Conservation (phyloP, 2,113 vertebrate genomes). For the Pongo pygmaeus region DNA sequence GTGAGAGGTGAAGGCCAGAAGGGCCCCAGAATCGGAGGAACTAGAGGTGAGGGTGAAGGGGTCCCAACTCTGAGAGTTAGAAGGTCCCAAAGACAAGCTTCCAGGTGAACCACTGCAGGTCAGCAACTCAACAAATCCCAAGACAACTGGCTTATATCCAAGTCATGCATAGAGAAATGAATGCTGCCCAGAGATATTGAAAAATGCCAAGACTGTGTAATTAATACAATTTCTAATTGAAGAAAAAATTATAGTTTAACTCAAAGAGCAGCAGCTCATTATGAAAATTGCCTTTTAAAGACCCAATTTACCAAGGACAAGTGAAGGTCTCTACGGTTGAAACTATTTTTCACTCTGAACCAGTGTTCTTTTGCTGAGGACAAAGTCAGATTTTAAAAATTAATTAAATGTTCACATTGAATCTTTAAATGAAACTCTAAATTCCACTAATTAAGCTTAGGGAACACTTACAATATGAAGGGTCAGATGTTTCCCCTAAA, state of each 20-base stretch:
- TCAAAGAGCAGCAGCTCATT: not conserved
- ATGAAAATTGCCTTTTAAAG: not conserved
- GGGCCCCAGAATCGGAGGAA: not conserved
- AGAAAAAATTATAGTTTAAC: not conserved
- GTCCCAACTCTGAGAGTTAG: not conserved
- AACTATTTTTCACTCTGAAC: not conserved
- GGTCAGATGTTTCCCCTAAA: not conserved
- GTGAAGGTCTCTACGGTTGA: not conserved
- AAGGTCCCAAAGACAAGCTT: not conserved
- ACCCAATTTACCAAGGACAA: not conserved
- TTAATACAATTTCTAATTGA: not conserved
- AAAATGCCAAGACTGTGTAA: not conserved
- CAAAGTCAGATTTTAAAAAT: not conserved
- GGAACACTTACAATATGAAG: not conserved
- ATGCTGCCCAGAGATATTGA: not conserved
- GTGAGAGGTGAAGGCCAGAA: not conserved
- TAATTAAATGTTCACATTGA: conserved; percentile 21
- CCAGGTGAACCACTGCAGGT: not conserved
- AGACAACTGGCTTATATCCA: not conserved
- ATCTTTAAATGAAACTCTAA: not conserved
- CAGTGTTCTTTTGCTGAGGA: not conserved
- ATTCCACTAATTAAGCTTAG: conserved; percentile 9
- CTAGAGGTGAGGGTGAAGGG: not conserved
- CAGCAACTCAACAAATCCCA: not conserved
- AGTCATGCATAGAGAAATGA: not conserved